A percentile compares a stretch with the other conserved stretches of the same genome.
phyloP scores from a whole-genome alignment of 2,888 invertebrate genomes.

The Beris chalybata region DNA sequence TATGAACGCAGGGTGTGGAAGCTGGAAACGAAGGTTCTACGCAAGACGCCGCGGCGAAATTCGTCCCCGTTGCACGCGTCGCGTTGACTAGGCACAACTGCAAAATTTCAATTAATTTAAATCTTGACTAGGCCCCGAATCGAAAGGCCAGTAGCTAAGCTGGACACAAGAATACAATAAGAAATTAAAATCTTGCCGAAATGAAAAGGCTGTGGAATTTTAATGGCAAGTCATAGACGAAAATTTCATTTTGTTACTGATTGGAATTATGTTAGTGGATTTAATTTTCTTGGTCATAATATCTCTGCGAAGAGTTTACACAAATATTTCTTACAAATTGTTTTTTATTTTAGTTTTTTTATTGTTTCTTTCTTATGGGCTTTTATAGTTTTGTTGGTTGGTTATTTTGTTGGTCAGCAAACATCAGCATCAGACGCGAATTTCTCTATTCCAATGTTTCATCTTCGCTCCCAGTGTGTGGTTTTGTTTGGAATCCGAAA shows the following conservation, averaged over 20 bases:
- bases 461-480: constrained; percentile 1
- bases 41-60: constrained; percentile 5
- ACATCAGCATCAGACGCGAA: neutral
- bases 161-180: neutral
- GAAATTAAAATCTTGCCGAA: neutral
- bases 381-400: neutral
- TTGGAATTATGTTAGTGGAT: constrained; percentile 19
- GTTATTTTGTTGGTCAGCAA: neutral
- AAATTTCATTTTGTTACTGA: constrained; percentile 9
- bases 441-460: constrained; percentile 5
- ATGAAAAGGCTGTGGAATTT: constrained; percentile 17
- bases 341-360: no score
- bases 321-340: no score
- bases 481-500: no score
- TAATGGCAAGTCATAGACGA: constrained; percentile 1
- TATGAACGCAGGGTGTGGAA: constrained; percentile 12
- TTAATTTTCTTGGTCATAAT: constrained; percentile 1
- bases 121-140: neutral
- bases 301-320: neutral
- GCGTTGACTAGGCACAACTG: neutral
- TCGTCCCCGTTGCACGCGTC: neutral
- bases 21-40: neutral
- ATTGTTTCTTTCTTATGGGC: no score
- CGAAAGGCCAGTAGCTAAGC: neutral
- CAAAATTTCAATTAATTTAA: neutral